Percentiles rank a stretch among this genome's conserved stretches.
phyloP scores from a whole-genome alignment of 2,797 vertebrate species.

The Rousettus madagascariensis region DNA sequence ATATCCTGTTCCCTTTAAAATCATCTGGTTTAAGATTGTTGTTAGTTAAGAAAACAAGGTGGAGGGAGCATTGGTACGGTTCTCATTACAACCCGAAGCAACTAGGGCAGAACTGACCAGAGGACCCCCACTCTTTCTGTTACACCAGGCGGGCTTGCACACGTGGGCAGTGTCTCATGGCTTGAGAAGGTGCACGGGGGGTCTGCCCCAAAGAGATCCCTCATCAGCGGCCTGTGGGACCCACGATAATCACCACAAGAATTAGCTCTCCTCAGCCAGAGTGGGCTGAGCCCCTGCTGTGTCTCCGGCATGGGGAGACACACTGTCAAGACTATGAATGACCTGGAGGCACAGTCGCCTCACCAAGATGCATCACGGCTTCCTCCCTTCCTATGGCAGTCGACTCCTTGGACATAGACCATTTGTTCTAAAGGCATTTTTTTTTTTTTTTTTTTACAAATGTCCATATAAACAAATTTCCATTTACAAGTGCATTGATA shows the following conservation, averaged over 20 bases:
- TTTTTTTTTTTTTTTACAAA: neutral
- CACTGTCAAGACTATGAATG: neutral
- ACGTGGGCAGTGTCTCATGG: neutral
- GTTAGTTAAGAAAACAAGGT: constrained; percentile 36
- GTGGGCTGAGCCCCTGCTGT: neutral
- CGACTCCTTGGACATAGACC: neutral
- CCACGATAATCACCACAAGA: accelerated
- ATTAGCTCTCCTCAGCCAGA: neutral
- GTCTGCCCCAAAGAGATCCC: neutral
- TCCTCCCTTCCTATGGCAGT: neutral
- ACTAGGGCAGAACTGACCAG: neutral
- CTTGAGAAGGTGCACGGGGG: neutral
- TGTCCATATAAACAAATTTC: neutral
- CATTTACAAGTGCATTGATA: neutral
- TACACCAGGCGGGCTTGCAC: neutral
- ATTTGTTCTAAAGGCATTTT: neutral
- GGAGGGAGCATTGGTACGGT: neutral
- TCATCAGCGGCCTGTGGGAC: neutral
- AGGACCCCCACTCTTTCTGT: neutral
- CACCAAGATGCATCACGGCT: neutral
- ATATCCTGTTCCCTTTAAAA: constrained; percentile 36
- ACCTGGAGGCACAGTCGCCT: neutral
- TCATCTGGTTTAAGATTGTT: constrained; percentile 10
- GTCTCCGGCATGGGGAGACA: neutral
- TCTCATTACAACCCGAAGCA: neutral